Evolutionary conservation across 2,888 invertebrate genomes (phyloP), one percentile per base, ranked within the genome.

Genomic region (Scotopteryx bipunctaria): DNA sequence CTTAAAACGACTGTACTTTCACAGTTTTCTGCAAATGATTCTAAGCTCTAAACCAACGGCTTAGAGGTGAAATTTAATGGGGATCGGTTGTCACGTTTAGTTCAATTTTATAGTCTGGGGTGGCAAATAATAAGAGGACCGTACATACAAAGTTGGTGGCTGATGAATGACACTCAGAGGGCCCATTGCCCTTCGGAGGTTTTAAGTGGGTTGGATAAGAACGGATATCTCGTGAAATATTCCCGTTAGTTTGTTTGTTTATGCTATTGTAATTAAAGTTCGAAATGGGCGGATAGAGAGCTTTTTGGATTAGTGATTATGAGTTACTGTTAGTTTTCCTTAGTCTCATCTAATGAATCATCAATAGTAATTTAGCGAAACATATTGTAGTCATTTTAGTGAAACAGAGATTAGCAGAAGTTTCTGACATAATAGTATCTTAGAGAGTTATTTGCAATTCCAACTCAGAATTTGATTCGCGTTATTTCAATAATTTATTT

Each of bases 111-210:
- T 85, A 83, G 84, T 85, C 76, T 74, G 67, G 86, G 85, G 85
- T 81, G 82, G 86, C 79, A 82, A 86, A 88, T 89, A 87, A 86
- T 73, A 84, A 86, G 87, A 85, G 86, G 80, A 81, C 74, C 80
- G 85, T 82, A 86, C 84, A 86, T 86, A 82, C 78, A 81, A 86
- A 89, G 86, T 88, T 87, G 71, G 84, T 71, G 71, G 77, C 73
- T 90, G 90, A 90, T 90, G 90, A 87, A 90, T 90, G 90, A 90
- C 86, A 90, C 90, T 90, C 90, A 16, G 74, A 77, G 90, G 90
- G 79, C 86, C 89, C 87, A 90, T 90, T 87, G 90, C 89, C 90
- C 90, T 89, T 89, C 87, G 86, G 81, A 83, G 82, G 87, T 83
- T 86, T 86, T 82, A 89, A 88, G 83, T 83, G 85, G 87, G 85